Conservation (phyloP, 2,888 invertebrate genomes). For the Chesias legatella region DNA sequence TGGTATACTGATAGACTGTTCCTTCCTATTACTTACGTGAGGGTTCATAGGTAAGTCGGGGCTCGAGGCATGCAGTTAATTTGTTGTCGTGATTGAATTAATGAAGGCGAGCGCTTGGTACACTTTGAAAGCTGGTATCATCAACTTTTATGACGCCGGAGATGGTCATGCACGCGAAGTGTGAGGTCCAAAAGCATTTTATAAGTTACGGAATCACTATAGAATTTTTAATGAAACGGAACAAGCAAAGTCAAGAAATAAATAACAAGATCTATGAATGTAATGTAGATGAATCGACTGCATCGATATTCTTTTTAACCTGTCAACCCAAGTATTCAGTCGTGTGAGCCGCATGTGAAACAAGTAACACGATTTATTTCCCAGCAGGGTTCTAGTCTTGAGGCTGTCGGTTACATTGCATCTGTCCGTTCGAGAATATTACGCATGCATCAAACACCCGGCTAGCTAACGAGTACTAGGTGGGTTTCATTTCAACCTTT, state of each 20-base stretch:
- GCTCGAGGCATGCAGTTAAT: conserved; percentile 49
- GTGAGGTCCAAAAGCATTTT: no score
- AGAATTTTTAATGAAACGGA: no score
- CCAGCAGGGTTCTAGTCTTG: conserved; percentile 50
- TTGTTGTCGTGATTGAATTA: conserved; percentile 68
- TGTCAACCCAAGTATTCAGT: conserved; percentile 33
- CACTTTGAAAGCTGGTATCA: conserved; percentile 47
- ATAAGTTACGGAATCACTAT: no score
- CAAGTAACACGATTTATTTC: conserved; percentile 49
- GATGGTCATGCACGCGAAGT: neutral
- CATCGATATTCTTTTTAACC: conserved; percentile 30
- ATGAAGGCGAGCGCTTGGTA: conserved; percentile 47
- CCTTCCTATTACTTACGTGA: conserved; percentile 17
- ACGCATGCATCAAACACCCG: conserved; percentile 44
- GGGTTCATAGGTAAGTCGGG: conserved; percentile 40
- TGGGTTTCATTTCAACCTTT: conserved; percentile 31
- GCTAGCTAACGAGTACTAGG: conserved; percentile 7
- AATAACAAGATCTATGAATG: no score
- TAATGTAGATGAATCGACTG: neutral
- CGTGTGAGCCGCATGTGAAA: conserved; percentile 33
- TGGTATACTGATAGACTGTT: neutral
- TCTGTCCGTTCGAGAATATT: conserved; percentile 50
- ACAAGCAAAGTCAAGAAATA: no score
- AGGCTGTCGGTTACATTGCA: conserved; percentile 48
- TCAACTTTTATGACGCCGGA: neutral